Evolutionary conservation across 2,797 vertebrate genomes (phyloP).

Genomic region (Dendrocincla tyrannina): DNA sequence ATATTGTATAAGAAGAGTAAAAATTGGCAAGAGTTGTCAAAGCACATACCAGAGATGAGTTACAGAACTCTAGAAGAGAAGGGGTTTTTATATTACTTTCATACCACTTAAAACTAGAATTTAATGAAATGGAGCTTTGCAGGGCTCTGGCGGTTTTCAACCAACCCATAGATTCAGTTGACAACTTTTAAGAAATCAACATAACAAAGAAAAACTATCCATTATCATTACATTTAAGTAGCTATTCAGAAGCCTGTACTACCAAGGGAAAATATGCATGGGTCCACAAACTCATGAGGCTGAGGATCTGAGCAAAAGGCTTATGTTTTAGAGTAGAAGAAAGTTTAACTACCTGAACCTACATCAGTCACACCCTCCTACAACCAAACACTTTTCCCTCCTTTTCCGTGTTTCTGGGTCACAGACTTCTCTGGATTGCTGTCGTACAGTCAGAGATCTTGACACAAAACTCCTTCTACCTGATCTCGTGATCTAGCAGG

Average conservation of each 20-base stretch:
- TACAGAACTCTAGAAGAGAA: background rate
- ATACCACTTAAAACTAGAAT: background rate
- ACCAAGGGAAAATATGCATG: background rate
- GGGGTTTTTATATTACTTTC: background rate
- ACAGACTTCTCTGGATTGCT: background rate
- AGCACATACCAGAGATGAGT: background rate
- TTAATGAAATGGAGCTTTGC: background rate
- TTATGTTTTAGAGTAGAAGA: background rate
- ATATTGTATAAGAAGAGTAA: background rate
- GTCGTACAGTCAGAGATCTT: background rate
- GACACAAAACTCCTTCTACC: background rate
- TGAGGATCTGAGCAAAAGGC: background rate
- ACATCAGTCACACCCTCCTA: background rate
- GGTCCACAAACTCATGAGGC: background rate
- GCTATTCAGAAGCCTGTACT: background rate
- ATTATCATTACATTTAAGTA: background rate
- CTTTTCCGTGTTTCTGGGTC: background rate
- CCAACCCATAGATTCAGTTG: background rate
- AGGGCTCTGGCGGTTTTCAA: background rate
- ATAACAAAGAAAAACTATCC: background rate
- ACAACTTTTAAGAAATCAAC: background rate
- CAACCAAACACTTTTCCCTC: background rate
- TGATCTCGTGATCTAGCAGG: no score
- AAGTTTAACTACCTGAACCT: fast-evolving
- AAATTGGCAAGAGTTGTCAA: background rate